Base-by-base conservation (phyloP, 2,888 invertebrate species). In the Archaeoteleia sp. region DNA sequence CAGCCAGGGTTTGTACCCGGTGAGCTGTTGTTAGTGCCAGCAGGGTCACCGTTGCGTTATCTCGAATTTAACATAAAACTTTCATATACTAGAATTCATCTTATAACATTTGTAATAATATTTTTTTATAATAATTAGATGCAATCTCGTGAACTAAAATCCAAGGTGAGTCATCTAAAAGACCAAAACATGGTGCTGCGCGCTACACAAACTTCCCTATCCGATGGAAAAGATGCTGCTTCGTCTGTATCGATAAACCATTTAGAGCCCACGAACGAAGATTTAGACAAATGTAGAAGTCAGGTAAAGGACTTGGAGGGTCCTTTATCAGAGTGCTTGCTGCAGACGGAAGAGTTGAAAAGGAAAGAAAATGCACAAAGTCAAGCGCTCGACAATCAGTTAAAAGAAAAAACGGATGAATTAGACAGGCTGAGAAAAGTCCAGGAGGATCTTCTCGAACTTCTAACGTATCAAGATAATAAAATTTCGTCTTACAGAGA, bases 391-490 rank as follows among this genome's bases (percentile, higher is more conserved):
- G 76, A 87, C 51, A 79, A 80, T 62, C 72, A 75, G 10, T 68
- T 85, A 62, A 71, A 76, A 54, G 85, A 87, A 43, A 85, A 83
- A 69, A 67, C 57, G 1, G 86, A 83, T 0, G 91, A 93, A 72
- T 80, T 93, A 72, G 89, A 90, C 30, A 88, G 89, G 71, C 79
- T 95, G 67, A 91, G 89, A 79, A 94, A 92, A 80, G 98, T 98
- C 79, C 97, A 98, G 84, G 98, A 98, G 74, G 97, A 98, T 86
- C 86, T 98, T 67, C 86, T 98, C 54, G 93, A 95, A 78, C 86
- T 98, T 58, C 87, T 98, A 29, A 92, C 95, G 0, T 96, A 98
- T 83, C 97, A 98, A 88, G 97, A 89, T 49, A 76, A 81, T 37
- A 93, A 93, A 84, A 86, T 95, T 27, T 87, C 87, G 37, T 87